Base-by-base conservation (phyloP, 2,113 vertebrate genomes). In the Nyctereutes procyonoides region DNA sequence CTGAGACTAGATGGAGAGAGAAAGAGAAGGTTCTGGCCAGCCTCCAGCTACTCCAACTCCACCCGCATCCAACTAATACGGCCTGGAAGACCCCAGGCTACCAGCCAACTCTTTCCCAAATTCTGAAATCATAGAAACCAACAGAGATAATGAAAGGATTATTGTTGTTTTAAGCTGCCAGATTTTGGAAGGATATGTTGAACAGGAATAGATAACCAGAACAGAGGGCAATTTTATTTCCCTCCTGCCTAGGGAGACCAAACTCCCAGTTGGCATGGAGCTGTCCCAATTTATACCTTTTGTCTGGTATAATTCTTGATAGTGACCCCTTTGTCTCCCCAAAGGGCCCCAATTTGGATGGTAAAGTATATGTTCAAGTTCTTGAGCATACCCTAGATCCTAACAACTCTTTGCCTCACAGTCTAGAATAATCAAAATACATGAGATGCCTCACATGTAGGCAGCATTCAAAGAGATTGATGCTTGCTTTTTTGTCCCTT, bases 1-100 rank as follows among this genome's bases (percentile, higher is more conserved):
- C 82, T 15, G 3, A 71, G 88, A 16, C 10, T 4, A 89, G 81
- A 71, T 22, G 22, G 32, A 79, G 62, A 51, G 6, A 28, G 35
- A 38, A 15, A 76, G 55, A 71, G 43, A 53, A 53, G 38, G 9
- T 48, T 48, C 76, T 58, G 17, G 32, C 24, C 53, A 87, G 38
- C 53, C 43, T 0, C 67, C 56, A 22, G 55, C 20, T 63, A 20
- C 74, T 58, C 85, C 77, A 85, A 63, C 65, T 38, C 56, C 28
- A n/a, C 3, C 11, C 0, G 2, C 15, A 32, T 35, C 73, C 13
- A 92, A 15, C 32, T 10, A 67, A 60, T 38, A 8, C 0, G 1
- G 24, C 55, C 56, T 2, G 51, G 30, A n/a, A 77, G 26, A 32
- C 12, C 19, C 69, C 35, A 32, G 83, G 71, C 15, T 74, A 24